These are phyloP conservation scores for Psix sp. DNA, from an alignment of 1,140 invertebrate genomes.

Conservation along the genomic window DNA sequence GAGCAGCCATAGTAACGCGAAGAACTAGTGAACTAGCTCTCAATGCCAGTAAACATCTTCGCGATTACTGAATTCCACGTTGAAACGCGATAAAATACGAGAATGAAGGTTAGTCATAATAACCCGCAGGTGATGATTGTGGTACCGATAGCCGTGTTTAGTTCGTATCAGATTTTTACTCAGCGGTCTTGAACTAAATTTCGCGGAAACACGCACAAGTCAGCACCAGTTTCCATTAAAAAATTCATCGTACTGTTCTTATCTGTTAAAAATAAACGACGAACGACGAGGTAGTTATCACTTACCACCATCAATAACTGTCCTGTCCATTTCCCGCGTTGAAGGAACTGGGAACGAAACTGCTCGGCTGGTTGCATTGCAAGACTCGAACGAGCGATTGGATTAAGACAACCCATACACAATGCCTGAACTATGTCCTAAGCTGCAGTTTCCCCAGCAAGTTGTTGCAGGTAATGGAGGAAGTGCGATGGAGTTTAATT, in stretches of 20 bases:
- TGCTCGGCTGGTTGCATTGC: slow-evolving; percentile 6
- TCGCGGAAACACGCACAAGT: slow-evolving; percentile 13
- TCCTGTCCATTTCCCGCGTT: slow-evolving; percentile 2
- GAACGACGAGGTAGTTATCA: not conserved
- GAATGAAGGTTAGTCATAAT: slow-evolving; percentile 58
- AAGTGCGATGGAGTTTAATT: no score
- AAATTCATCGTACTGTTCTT: not conserved
- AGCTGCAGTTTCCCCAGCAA: no score
- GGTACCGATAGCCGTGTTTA: slow-evolving; percentile 50
- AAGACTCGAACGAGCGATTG: not conserved
- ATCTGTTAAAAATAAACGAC: slow-evolving; percentile 17
- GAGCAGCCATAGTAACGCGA: slow-evolving; percentile 1
- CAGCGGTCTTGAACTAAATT: not conserved
- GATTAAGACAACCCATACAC: not conserved
- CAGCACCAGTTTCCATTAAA: slow-evolving; percentile 14
- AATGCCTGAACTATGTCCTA: not conserved
- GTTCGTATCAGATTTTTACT: not conserved
- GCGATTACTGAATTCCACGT: slow-evolving; percentile 70
- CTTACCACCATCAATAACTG: slow-evolving; percentile 30
- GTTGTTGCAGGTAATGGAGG: no score
- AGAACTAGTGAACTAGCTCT: not conserved
- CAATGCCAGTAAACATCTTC: slow-evolving; percentile 20
- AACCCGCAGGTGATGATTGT: slow-evolving; percentile 66
- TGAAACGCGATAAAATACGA: slow-evolving; percentile 63
- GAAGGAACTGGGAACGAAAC: not conserved